Percentiles rank a stretch among this genome's conserved stretches.
phyloP scores from a whole-genome alignment of 2,888 invertebrate genomes.

The Drosophila pseudotalamancana region DNA sequence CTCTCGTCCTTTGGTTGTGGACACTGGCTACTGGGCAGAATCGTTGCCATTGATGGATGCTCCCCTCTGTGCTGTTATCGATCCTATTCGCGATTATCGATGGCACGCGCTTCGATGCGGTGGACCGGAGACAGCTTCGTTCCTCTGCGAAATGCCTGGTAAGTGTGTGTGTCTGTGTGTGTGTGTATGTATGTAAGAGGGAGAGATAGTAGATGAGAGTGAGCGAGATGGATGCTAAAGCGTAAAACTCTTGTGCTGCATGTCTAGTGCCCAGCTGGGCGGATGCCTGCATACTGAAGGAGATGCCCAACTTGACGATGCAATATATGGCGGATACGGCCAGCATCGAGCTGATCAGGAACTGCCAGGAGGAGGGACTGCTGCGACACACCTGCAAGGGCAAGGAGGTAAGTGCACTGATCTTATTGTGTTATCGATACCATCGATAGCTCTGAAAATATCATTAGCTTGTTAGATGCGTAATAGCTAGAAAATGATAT shows the following conservation, averaged over 20 bases:
- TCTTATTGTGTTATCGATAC: no score
- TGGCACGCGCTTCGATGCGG: constrained; percentile 91
- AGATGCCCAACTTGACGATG: constrained; percentile 89
- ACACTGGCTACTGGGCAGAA: constrained; percentile 90
- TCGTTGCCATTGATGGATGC: constrained; percentile 87
- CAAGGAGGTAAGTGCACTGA: constrained; percentile 88
- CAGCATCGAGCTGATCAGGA: constrained; percentile 90
- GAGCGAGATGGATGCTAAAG: not conserved
- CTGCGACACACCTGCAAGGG: constrained; percentile 90
- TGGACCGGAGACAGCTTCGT: constrained; percentile 91
- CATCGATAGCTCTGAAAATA: no score
- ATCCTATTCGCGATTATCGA: constrained; percentile 90
- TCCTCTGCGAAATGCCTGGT: constrained; percentile 93
- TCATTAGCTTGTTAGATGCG: no score
- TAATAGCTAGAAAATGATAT: no score
- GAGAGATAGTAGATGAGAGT: not conserved
- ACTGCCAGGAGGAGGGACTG: constrained; percentile 90
- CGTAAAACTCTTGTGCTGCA: not conserved
- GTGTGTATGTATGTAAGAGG: no score
- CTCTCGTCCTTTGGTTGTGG: constrained; percentile 82
- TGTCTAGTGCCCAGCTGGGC: constrained; percentile 93
- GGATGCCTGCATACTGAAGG: constrained; percentile 90
- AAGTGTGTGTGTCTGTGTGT: constrained; percentile 61
- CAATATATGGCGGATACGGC: constrained; percentile 91
- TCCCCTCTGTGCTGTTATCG: constrained; percentile 90